phyloP scores from a whole-genome alignment of 2,888 invertebrate species.

The Ditylenchus weischeri region DNA sequence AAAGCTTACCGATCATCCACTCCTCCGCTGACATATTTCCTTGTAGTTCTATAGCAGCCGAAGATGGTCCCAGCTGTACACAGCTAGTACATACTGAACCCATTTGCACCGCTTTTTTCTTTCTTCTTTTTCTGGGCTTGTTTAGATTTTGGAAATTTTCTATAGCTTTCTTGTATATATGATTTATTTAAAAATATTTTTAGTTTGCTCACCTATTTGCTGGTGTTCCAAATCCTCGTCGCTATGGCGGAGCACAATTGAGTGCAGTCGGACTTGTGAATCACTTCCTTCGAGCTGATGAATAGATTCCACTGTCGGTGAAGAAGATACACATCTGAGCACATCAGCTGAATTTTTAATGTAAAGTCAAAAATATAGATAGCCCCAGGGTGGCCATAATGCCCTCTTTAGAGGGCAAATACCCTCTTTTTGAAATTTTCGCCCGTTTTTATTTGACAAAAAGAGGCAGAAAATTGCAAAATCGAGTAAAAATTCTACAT shows the following conservation, averaged over 20 bases:
- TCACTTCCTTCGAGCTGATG: conserved; percentile 19
- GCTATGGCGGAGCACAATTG: background rate
- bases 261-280: background rate
- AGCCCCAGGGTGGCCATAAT: too few relatives aligned
- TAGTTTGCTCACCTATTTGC: too few relatives aligned
- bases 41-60: background rate
- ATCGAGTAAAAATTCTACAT: too few relatives aligned
- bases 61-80: background rate
- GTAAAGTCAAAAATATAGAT: background rate
- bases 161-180: too few relatives aligned
- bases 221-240: background rate
- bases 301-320: conserved; percentile 30
- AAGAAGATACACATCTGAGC: conserved; percentile 30
- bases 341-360: conserved; percentile 19
- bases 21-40: background rate
- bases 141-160: too few relatives aligned
- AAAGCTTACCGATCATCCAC: conserved; percentile 3
- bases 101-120: background rate
- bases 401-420: too few relatives aligned
- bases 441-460: too few relatives aligned
- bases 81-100: background rate
- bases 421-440: too few relatives aligned
- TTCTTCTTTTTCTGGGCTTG: background rate
- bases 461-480: too few relatives aligned
- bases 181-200: too few relatives aligned